Conservation (phyloP, 2,888 invertebrate genomes). For the Laspeyria flexula region DNA sequence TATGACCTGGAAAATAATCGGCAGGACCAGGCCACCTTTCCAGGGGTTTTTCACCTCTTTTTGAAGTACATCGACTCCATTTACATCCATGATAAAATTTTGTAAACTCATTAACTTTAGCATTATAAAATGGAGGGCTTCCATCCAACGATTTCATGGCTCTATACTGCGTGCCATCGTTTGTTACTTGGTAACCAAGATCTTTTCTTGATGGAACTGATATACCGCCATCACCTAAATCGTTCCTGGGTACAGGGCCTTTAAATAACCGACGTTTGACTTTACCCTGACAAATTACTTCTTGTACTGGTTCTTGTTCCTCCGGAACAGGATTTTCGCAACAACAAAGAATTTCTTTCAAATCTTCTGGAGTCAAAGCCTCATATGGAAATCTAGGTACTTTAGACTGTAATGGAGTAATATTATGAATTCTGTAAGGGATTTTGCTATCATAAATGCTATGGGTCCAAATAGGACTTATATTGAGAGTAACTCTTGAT, state of each 20-base stretch:
- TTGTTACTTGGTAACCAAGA: slow-evolving; percentile 47
- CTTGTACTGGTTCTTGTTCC: slow-evolving; percentile 40
- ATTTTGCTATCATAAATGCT: slow-evolving; percentile 52
- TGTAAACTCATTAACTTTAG: slow-evolving; percentile 58
- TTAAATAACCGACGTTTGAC: slow-evolving; percentile 57
- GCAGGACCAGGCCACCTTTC: slow-evolving; percentile 66
- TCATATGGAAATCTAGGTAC: slow-evolving; percentile 70
- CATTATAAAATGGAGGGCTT: slow-evolving; percentile 66
- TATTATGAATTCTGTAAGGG: slow-evolving; percentile 59
- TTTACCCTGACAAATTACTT: slow-evolving; percentile 60
- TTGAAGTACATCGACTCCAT: slow-evolving; percentile 71
- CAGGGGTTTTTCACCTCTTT: slow-evolving; percentile 36
- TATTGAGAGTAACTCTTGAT: slow-evolving; percentile 48
- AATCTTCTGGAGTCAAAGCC: slow-evolving; percentile 60
- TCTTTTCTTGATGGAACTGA: slow-evolving; percentile 56
- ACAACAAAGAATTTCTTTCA: slow-evolving; percentile 65
- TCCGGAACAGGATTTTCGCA: slow-evolving; percentile 62
- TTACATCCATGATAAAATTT: slow-evolving; percentile 74
- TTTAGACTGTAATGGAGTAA: slow-evolving; percentile 63
- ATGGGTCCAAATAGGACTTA: slow-evolving; percentile 57
- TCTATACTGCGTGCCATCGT: slow-evolving; percentile 48
- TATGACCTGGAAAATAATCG: slow-evolving; percentile 55
- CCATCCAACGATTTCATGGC: slow-evolving; percentile 34
- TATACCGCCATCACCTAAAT: slow-evolving; percentile 44
- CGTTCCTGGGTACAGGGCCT: slow-evolving; percentile 55